A percentile compares a stretch with the other conserved stretches of the same genome.
These are phyloP conservation scores for Glaucomys volans DNA, from an alignment of 2,113 vertebrate genomes.

Conservation along the genomic window DNA sequence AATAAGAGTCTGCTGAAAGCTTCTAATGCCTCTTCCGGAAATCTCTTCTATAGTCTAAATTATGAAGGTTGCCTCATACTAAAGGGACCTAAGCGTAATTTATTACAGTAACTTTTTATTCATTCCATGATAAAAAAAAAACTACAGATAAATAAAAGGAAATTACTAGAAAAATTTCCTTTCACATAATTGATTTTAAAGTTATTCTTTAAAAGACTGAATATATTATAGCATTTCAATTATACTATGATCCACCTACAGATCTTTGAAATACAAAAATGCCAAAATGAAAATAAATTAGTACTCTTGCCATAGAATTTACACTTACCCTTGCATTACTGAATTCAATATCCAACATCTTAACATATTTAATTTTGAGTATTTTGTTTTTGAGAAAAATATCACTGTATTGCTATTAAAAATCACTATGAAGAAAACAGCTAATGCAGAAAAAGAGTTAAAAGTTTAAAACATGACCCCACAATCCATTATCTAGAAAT, in stretches of 20 bases:
- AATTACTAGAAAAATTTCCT: background rate
- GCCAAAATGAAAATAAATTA: constrained; percentile 19
- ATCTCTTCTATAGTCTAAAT: constrained; percentile 8
- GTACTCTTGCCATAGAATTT: background rate
- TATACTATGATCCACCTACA: constrained; percentile 16
- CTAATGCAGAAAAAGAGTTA: background rate
- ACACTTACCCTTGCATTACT: background rate
- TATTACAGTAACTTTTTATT: background rate
- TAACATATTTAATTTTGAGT: constrained; percentile 27
- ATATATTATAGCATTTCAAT: constrained; percentile 42
- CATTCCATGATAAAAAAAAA: constrained; percentile 54
- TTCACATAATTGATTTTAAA: background rate
- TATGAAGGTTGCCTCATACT: background rate
- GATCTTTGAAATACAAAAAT: constrained; percentile 38
- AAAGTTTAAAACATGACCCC: background rate
- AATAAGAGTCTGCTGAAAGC: background rate
- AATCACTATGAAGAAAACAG: constrained; percentile 31
- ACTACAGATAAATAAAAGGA: constrained; percentile 45
- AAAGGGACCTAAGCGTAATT: constrained; percentile 31
- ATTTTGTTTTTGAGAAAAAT: background rate
- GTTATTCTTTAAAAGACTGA: constrained; percentile 16
- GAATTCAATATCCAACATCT: constrained; percentile 20
- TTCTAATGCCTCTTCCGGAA: constrained; percentile 21
- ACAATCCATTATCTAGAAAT: constrained; percentile 34
- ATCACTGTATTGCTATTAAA: background rate